Evolutionary conservation across 1,140 invertebrate species (phyloP), one percentile per base, ranked within the genome.

Genomic region (Bombus terrestris): DNA sequence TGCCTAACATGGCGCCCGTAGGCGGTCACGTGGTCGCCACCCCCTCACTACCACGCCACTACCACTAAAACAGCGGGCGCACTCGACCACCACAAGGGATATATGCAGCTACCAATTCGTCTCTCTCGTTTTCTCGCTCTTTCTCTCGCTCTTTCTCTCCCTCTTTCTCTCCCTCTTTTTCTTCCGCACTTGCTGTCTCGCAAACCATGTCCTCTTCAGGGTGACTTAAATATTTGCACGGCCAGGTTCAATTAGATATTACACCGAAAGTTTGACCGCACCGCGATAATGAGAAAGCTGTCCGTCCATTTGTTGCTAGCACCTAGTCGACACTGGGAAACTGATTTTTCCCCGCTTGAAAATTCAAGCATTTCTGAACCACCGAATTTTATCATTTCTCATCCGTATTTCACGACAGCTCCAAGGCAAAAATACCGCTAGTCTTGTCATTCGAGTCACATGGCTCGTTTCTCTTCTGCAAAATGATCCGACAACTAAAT

Each of bases 1-100:
- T 79, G 86, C 72, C 81, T 86, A 93, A 93, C 91, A 93, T 93
- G 92, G 93, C 92, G 92, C 82, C 87, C 86, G 64, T 85, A 87
- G 78, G 75, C 81, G 88, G 92, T 93, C 92, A 91, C 92, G 90
- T 91, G 91, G 89, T 80, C 84, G 79, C 89, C 86, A 87, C 86
- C 91, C 92, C 83, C 79, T 85, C 83, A 83, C 83, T 53, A 53
- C 64, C 71, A 85, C 73, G 79, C 68, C 78, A 91, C 86, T 18
- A 90, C 90, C 85, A 86, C 79, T 53, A 66, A 71, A 81, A 84
- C 80, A 86, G 35, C 89, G 85, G 81, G 90, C 87, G 84, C 87
- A 88, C 89, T 90, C 89, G 87, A 90, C 89, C 90, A 90, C 90
- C 89, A 86, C 90, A 90, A 90, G 89, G 90, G 89, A 91, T 91